Base-by-base conservation (phyloP, 2,888 invertebrate genomes). In the Mimachlamys varia region DNA sequence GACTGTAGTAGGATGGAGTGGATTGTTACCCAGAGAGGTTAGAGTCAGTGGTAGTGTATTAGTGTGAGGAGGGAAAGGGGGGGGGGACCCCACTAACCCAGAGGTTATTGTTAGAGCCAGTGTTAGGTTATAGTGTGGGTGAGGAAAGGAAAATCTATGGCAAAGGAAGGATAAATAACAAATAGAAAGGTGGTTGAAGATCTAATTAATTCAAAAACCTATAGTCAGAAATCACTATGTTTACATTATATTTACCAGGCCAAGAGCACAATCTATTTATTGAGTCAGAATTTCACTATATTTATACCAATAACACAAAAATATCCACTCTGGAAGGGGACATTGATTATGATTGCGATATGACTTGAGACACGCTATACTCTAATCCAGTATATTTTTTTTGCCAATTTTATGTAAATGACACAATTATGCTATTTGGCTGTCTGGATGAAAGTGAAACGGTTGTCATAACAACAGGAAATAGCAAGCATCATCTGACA, bases 361-460 rank as follows among this genome's bases (percentile, higher is more conserved):
- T 62, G n/a, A 22, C 62, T 7, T 3, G 76, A 7, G 33, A 76
- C 76, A 76, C 7, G 76, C 76, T 22, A 76, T 33, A 12, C 33
- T 33, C 76, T 27, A 27, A 76, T 76, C 33, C 33, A 27, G 76
- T 33, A 58, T 55, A 3, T 58, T 44, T 3, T 44, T 44, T 58
- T 58, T 0, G 58, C 0, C 58, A 27, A 27, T 76, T 76, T 76
- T 76, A 76, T 76, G 76, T 33, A 76, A 76, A 76, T 76, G 76
- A 76, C 76, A 76, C 76, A 76, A 76, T 76, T 76, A 76, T 33
- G 76, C 76, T 76, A 76, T 76, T 76, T 76, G 76, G 27, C 76
- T 76, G 76, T 76, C 76, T 76, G 76, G 76, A 76, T 76, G 76
- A 76, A 76, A 76, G 76, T 76, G 76, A 76, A 76, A 76, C 33